Evolutionary conservation across 2,113 vertebrate species (phyloP), one percentile per base, ranked within the genome.

Genomic region (Alligator sinensis): DNA sequence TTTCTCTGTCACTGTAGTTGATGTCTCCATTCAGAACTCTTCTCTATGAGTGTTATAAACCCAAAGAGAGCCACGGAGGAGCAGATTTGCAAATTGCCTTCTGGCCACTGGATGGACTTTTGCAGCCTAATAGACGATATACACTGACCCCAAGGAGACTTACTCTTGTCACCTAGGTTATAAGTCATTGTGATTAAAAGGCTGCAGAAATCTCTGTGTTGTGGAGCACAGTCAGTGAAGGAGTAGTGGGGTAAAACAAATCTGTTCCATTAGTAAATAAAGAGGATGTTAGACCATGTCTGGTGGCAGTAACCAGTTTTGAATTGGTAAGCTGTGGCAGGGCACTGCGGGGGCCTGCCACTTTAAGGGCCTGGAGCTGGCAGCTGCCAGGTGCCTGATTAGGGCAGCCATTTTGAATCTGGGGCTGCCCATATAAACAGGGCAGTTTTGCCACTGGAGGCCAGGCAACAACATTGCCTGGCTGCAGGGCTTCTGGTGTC

Each of bases 171-270:
- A 47, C 47, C 27, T 38, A 28, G 72, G 54, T 87, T 93, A 83
- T 74, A 81, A 66, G 64, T 47, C 47, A 3, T 0, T 0, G 3
- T 70, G 7, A 25, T 87, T 75, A 16, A 34, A 59, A 76, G n/a
- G 2, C 66, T 80, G 3, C 0, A 0, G 47, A 62, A 66, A 87
- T 72, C 74, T 57, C 76, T n/a, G 47, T 84, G 16, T n/a, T 66
- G 14, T 77, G 47, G 77, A 94, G 61, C 1, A 17, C 66, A 0
- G 27, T 25, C 58, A n/a, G 19, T 78, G 57, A 60, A 78, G 30
- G n/a, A 78, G 22, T n/a, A 18, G 76, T 94, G 80, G 38, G 30
- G 82, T 80, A 55, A 14, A 38, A 55, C 58, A 89, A 89, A 66
- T 82, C 74, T 1, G 2, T 5, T 70, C 63, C 30, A 34, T 10